A percentile compares a stretch with the other conserved stretches of the same genome.
phyloP scores from a whole-genome alignment of 2,113 vertebrate species.

The Rhinichthys klamathensis region DNA sequence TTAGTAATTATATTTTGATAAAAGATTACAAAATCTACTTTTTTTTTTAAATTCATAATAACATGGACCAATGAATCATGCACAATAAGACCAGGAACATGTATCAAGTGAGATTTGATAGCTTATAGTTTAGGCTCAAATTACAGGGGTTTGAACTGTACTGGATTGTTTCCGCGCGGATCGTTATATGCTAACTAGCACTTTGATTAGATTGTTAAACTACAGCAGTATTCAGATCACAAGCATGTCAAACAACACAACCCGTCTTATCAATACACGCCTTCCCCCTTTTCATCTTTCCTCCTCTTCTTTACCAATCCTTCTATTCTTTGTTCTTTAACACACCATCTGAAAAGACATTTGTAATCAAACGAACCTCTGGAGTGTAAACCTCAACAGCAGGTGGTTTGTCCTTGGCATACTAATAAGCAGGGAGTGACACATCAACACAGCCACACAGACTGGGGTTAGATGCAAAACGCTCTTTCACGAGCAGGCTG shows the following conservation, averaged over 20 bases:
- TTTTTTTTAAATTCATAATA: not conserved
- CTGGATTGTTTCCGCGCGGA: not conserved
- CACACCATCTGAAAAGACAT: conserved; percentile 48
- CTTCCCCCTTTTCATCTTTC: not conserved
- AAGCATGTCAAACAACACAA: conserved; percentile 16
- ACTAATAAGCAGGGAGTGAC: conserved; percentile 39
- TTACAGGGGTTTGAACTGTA: conserved; percentile 1
- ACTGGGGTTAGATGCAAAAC: not conserved
- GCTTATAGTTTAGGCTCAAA: not conserved
- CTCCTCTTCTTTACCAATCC: conserved; percentile 10
- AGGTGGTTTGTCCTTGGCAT: conserved; percentile 43
- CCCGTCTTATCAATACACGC: not conserved
- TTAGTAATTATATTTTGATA: not conserved
- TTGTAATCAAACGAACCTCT: conserved; percentile 56
- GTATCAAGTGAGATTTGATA: not conserved
- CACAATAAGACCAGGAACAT: not conserved
- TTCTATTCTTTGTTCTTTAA: conserved; percentile 36
- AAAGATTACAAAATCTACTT: not conserved
- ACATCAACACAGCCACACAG: conserved; percentile 15
- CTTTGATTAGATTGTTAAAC: conserved; percentile 8
- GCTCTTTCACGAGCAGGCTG: not conserved
- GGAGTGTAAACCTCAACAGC: conserved; percentile 41
- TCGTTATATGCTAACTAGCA: not conserved
- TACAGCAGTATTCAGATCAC: conserved; percentile 15
- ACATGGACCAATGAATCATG: not conserved